Conservation (phyloP, 2,888 invertebrate species). For the Eurytoma californica region DNA sequence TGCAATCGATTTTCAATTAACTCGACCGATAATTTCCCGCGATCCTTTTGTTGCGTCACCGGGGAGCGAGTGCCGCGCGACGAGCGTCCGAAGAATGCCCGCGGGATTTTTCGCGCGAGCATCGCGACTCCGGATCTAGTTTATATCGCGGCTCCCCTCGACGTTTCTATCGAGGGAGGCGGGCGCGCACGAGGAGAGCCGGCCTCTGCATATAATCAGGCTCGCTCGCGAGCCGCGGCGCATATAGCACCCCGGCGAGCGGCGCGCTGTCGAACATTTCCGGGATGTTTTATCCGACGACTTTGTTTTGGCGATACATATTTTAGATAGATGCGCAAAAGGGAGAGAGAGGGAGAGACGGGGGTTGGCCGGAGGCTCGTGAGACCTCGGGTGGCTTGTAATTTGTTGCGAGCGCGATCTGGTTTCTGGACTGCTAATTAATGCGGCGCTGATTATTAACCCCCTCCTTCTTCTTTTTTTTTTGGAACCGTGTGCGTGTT, state of each 20-base stretch:
- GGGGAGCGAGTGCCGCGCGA: not conserved
- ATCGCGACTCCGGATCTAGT: constrained; percentile 1
- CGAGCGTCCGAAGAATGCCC: not conserved
- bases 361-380: not conserved
- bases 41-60: too few relatives aligned
- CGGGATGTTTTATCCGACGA: constrained; percentile 20
- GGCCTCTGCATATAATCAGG: not conserved
- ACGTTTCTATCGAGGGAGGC: constrained; percentile 15
- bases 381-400: not conserved
- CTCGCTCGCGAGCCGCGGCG: not conserved
- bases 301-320: constrained; percentile 33
- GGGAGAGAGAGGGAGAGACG: not conserved
- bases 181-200: not conserved
- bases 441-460: constrained; percentile 1
- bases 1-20: too few relatives aligned
- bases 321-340: constrained; percentile 18
- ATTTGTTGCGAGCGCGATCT: constrained; percentile 7
- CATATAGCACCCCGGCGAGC: not conserved
- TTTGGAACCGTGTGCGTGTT: too few relatives aligned
- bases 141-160: not conserved
- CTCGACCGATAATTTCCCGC: too few relatives aligned
- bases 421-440: constrained; percentile 11
- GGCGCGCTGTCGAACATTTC: constrained; percentile 16
- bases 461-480: too few relatives aligned
- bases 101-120: not conserved